Evolutionary conservation across 2,888 invertebrate genomes (phyloP).

Genomic region (Andrena bucephala): DNA sequence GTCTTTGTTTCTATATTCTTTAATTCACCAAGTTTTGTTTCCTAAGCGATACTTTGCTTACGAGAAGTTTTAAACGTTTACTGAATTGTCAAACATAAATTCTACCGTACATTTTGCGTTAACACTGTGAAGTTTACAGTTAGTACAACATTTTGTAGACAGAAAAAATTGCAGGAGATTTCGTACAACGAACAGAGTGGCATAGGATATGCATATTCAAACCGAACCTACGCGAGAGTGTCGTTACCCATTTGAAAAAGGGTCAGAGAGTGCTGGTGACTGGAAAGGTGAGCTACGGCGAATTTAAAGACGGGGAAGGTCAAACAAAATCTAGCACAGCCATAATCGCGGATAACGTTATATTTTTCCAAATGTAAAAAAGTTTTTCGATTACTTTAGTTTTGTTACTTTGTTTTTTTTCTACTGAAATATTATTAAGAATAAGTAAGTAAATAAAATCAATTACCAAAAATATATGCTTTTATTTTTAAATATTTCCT

Average conservation of each 20-base stretch:
- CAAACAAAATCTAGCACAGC: slow-evolving; percentile 90
- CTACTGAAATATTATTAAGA: not conserved
- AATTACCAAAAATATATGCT: not conserved
- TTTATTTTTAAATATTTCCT: not conserved
- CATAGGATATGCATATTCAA: slow-evolving; percentile 95
- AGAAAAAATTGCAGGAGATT: slow-evolving; percentile 87
- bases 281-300: slow-evolving; percentile 94
- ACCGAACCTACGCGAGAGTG: slow-evolving; percentile 92
- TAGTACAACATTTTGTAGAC: not conserved
- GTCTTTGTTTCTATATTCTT: no score
- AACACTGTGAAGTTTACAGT: not conserved
- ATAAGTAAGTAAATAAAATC: not conserved
- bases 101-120: not conserved
- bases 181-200: slow-evolving; percentile 96
- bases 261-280: slow-evolving; percentile 94
- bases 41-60: no score
- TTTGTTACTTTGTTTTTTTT: not conserved
- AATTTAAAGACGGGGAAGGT: slow-evolving; percentile 92
- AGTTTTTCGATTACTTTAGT: not conserved
- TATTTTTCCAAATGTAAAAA: slow-evolving; percentile 87
- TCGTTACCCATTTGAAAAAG: slow-evolving; percentile 92
- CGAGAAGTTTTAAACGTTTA: not conserved
- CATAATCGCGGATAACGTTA: slow-evolving; percentile 94
- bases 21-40: no score
- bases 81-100: not conserved